Conservation (phyloP, 2,113 vertebrate species). For the Piprites chloris region DNA sequence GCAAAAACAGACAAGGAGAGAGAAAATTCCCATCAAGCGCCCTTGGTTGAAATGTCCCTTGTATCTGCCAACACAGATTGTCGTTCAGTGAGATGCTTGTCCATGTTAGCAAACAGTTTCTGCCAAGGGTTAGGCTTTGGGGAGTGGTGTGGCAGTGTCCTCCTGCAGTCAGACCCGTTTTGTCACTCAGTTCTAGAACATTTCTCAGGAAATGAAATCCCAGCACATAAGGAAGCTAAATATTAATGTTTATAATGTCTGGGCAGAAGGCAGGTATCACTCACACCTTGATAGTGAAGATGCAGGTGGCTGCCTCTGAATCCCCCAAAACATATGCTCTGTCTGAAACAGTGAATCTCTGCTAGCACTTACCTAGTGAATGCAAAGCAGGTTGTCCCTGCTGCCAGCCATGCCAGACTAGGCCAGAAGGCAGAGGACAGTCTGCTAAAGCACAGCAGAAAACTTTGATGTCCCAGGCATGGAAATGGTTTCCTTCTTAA, state of each 20-base stretch:
- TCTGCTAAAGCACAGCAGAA: neutral
- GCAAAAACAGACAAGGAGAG: neutral
- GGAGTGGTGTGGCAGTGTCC: neutral
- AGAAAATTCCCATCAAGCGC: neutral
- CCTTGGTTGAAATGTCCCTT: neutral
- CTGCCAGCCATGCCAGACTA: neutral
- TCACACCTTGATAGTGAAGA: neutral
- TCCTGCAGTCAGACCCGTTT: neutral
- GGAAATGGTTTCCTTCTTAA: neutral
- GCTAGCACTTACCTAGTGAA: neutral
- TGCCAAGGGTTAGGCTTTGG: neutral
- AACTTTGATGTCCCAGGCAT: neutral
- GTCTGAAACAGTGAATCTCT: neutral
- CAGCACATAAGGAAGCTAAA: neutral
- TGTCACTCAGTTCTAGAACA: neutral
- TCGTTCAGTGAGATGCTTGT: fast-evolving
- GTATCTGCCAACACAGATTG: neutral
- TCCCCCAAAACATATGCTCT: neutral
- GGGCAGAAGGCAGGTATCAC: neutral
- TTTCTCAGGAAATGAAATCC: neutral
- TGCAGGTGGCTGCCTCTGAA: neutral
- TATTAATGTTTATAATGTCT: neutral
- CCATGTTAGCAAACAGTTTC: fast-evolving
- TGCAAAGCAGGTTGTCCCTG: neutral
- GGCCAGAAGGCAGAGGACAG: neutral